Evolutionary conservation across 2,888 invertebrate genomes (phyloP).

Genomic region (Catotricha subobsoleta): DNA sequence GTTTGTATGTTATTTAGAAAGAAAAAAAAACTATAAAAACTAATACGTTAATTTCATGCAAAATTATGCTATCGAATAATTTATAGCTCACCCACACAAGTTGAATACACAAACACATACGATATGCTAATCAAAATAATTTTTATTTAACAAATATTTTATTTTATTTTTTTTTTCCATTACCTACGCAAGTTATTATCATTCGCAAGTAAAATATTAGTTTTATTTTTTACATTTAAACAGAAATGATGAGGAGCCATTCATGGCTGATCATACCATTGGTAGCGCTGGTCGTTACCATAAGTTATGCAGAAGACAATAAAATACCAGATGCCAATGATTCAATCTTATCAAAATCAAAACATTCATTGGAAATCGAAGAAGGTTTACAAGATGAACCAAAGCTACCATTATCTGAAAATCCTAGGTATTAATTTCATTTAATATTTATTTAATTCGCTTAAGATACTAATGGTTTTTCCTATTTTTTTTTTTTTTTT

Average conservation of each 20-base stretch:
- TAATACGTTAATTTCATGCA: too few species aligned
- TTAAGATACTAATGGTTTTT: not conserved
- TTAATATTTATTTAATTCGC: too few species aligned
- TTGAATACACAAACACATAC: too few species aligned
- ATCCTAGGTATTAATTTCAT: slow-evolving; percentile 1
- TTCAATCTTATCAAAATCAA: not conserved
- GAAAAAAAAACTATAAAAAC: too few species aligned
- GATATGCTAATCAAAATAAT: too few species aligned
- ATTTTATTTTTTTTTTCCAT: too few species aligned
- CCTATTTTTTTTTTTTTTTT: not conserved
- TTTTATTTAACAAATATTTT: too few species aligned
- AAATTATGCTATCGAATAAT: too few species aligned
- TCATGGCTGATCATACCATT: slow-evolving; percentile 26
- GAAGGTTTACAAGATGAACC: not conserved
- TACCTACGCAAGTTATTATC: too few species aligned
- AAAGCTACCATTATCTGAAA: not conserved
- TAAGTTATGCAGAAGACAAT: not conserved
- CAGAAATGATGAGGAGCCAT: slow-evolving; percentile 24
- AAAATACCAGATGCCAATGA: not conserved
- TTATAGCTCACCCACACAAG: too few species aligned
- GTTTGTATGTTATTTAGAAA: too few species aligned
- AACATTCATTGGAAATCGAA: not conserved
- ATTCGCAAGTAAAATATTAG: too few species aligned
- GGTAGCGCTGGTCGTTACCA: slow-evolving; percentile 19
- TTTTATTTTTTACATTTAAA: slow-evolving; percentile 5